Base-by-base conservation (phyloP, 1,140 invertebrate genomes). In the Camponotus pennsylvanicus region DNA sequence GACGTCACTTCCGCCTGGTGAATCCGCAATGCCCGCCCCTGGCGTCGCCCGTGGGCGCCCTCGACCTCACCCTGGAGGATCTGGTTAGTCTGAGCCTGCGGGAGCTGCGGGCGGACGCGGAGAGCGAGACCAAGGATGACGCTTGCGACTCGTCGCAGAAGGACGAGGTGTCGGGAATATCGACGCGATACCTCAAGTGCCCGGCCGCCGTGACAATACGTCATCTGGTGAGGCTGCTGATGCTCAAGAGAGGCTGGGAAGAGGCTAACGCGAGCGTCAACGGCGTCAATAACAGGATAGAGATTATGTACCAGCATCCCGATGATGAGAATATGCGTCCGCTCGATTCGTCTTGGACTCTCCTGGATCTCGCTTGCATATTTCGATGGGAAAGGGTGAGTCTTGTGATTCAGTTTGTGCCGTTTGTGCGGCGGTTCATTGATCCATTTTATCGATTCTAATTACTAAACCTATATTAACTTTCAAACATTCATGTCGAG, bases 201-300 rank as follows among this genome's bases (percentile, higher is more conserved):
- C 93, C 94, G 9, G 93, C 94, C 6, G 94, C 93, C 1, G 94
- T 95, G 3, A 94, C 93, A 9, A 93, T 94, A 0, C 91, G 94
- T 45, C 94, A 95, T 71, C 89, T 95, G 15, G 86, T 93, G 21
- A 88, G 94, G 37, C 77, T 95, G 55, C 75, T 95, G 9, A 94
- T 93, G 92, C 89, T 94, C 2, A 95, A 95, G 71, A 90, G 94
- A 77, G 94, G 94, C 11, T 95, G 94, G 94, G 91, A 93, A 13
- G 92, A 94, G 21, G 86, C 89, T 0, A 88, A 91, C 1, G 71
- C 89, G 1, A 45, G 9, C 3, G 9, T 45, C 6, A 88, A 59
- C 8, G 37, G 89, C 52, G 80, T 69, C 21, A 92, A 89, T 63
- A 92, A 89, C 45, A 93, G 87, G 71, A 94, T 95, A 73, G 93